Conservation (phyloP, 2,113 vertebrate genomes). For the Felis chaus region DNA sequence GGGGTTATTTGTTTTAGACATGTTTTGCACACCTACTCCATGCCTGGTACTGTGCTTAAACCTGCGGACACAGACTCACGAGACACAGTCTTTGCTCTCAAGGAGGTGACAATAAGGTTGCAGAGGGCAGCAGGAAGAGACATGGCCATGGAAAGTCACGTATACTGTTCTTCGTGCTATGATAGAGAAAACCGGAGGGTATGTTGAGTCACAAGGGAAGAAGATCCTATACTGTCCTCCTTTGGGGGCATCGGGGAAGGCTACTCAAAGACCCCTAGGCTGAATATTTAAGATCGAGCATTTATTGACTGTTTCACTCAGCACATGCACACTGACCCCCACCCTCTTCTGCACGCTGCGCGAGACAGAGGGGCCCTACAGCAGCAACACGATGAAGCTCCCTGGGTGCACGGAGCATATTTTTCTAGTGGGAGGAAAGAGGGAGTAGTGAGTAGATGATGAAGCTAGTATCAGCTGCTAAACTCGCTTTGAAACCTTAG, state of each 20-base stretch:
- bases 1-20: background rate
- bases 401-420: background rate
- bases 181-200: accelerated
- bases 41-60: background rate
- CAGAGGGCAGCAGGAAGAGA: background rate
- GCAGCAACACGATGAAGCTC: background rate
- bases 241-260: background rate
- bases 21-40: background rate
- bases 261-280: background rate
- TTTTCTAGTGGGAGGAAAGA: background rate
- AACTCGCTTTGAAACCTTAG: background rate
- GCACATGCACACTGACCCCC: background rate
- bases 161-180: background rate
- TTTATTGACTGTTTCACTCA: background rate
- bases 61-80: background rate
- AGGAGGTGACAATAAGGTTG: background rate
- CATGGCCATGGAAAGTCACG: background rate
- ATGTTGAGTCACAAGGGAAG: background rate
- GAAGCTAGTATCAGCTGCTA: background rate
- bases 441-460: background rate
- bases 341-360: background rate
- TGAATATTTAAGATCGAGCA: background rate
- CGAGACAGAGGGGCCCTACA: background rate
- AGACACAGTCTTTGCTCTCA: background rate
- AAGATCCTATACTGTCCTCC: background rate